Base-by-base conservation (phyloP, 2,888 invertebrate species). In the Orthosia incerta region DNA sequence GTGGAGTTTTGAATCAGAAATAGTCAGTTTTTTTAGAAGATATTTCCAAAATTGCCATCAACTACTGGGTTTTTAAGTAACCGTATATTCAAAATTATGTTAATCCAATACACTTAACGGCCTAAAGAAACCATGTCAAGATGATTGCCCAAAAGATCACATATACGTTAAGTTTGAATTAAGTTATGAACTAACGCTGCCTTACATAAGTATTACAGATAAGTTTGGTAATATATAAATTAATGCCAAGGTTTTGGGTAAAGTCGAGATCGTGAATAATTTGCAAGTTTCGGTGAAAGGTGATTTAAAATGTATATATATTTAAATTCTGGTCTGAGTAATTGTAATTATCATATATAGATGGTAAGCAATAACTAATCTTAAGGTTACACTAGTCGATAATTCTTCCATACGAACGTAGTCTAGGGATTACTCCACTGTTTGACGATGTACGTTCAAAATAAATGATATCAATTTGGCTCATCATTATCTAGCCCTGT, bases 161-260 rank as follows among this genome's bases (percentile, higher is more conserved):
- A n/a, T 16, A 31, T 66, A 65, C 62, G 60, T 74, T 77, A 75
- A 76, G 57, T 76, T 73, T 18, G 51, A 65, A 74, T 84, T 68
- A 78, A 83, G 63, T 71, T 64, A 77, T 73, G 70, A 82, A 85
- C 74, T 82, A 85, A 82, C 39, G 50, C 59, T 50, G 20, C 51
- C 48, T 85, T 85, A 86, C 62, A 84, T 85, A 86, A 85, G 46
- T 55, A 60, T 84, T 84, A 81, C 72, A 60, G 56, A 72, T 80
- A 74, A 67, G 46, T 83, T 83, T 81, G 31, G 80, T 68, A 83
- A 81, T 68, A 45, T 11, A 56, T 59, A 46, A n/a, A 71, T 45
- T 83, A 83, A 81, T 80, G 75, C 68, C 81, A 81, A 81, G 84
- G 80, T 83, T 81, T 70, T 57, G 26, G 46, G 48, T 50, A 55